Evolutionary conservation across 1,140 invertebrate genomes (phyloP).

Genomic region (Myzus persicae): DNA sequence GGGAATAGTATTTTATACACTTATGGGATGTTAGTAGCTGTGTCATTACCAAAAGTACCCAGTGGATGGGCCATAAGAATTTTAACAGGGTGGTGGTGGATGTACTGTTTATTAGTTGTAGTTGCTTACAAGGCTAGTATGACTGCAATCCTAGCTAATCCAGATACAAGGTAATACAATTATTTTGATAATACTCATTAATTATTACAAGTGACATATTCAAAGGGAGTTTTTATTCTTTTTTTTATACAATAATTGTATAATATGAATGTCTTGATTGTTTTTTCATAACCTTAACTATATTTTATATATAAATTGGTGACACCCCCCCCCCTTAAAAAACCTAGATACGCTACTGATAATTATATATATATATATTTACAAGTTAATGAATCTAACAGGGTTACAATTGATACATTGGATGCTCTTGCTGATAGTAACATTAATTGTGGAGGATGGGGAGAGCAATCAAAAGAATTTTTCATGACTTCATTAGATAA

Average conservation of each 20-base stretch:
- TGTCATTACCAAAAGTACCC: slow-evolving; percentile 78
- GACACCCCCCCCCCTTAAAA: no score
- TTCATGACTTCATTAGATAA: slow-evolving; percentile 71
- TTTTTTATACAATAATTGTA: no score
- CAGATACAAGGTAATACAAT: slow-evolving; percentile 69
- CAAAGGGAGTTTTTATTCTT: no score
- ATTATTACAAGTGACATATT: neutral
- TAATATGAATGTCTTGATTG: no score
- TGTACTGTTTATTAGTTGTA: slow-evolving; percentile 80
- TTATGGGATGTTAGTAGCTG: slow-evolving; percentile 79
- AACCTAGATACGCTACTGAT: no score
- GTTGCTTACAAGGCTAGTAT: slow-evolving; percentile 82
- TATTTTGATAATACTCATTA: slow-evolving; percentile 3
- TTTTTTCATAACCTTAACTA: no score
- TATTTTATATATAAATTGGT: no score
- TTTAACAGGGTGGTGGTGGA: slow-evolving; percentile 84
- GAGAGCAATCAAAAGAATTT: slow-evolving; percentile 73
- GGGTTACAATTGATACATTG: slow-evolving; percentile 79
- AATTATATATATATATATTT: neutral
- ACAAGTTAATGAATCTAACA: slow-evolving; percentile 62
- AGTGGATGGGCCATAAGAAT: slow-evolving; percentile 78
- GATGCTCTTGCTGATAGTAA: slow-evolving; percentile 72
- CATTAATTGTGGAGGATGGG: slow-evolving; percentile 72
- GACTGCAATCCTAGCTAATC: slow-evolving; percentile 82
- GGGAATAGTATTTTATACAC: slow-evolving; percentile 79